Evolutionary conservation across 2,797 vertebrate genomes (phyloP), one percentile per base, ranked within the genome.

Genomic region (Tinamus major): DNA sequence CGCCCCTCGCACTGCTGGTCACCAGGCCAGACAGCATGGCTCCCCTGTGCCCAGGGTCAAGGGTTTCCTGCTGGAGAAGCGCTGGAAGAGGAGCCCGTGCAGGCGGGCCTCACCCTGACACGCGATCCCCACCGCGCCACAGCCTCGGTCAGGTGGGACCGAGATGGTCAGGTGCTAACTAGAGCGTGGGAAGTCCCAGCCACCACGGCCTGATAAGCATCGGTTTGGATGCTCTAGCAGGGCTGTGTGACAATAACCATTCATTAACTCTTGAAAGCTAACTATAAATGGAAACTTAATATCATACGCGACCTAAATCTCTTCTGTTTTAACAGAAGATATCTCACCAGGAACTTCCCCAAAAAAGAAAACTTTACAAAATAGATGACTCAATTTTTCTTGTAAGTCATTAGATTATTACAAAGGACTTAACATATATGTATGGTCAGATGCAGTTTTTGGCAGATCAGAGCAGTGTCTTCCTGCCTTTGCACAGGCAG

Each of bases 251-350:
- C 64, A 94, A 55, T 53, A 75, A 64, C 24, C 31, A 49, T 65
- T 75, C 87, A 80, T 65, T 85, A 91, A 85, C 20, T 35, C 58
- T 39, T 69, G 31, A 78, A 96, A 83, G 37, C 37, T 71, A 80
- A n/a, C 31, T 80, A 49, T 59, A 90, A 92, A 80, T 85, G n/a
- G 76, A 94, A 85, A 82, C 49, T 39, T 75, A 55, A 37, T 48
- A 35, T 20, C 21, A 65, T 1, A 3, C 24, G 24, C 64, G 19
- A 49, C 55, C 12, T 46, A 87, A 71, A 75, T 79, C 37, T 85
- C 46, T 59, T 64, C 59, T 8, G 20, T 61, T 70, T 79, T 35
- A 86, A 70, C 15, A 78, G 53, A 79, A 90, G 71, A 31, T 26
- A 37, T 33, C 56, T 87, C 21, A 85, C 8, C 23, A 46, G 29